These are phyloP conservation scores for Nylanderia fulva DNA, from an alignment of 1,140 invertebrate species.

Conservation along the genomic window DNA sequence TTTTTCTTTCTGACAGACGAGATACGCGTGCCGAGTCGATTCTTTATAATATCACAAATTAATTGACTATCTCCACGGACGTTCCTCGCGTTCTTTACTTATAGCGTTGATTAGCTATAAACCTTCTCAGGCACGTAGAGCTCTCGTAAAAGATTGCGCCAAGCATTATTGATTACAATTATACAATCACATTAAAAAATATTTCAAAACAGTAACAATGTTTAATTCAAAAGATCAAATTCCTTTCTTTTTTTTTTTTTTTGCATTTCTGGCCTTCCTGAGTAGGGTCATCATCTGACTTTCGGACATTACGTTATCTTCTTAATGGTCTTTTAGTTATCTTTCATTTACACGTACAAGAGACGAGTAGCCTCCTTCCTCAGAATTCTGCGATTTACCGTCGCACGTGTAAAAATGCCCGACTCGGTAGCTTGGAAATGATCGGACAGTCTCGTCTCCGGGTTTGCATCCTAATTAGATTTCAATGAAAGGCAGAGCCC, in stretches of 20 bases:
- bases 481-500: slow-evolving; percentile 80
- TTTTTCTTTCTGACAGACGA: neutral
- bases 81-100: slow-evolving; percentile 44
- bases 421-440: slow-evolving; percentile 74
- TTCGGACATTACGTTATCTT: neutral
- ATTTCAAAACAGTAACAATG: neutral
- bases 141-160: slow-evolving; percentile 16
- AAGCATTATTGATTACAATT: slow-evolving; percentile 4
- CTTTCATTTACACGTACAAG: neutral
- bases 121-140: slow-evolving; percentile 22
- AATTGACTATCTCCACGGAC: slow-evolving; percentile 48
- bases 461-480: slow-evolving; percentile 80
- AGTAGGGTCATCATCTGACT: neutral
- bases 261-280: neutral
- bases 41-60: slow-evolving; percentile 9
- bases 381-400: slow-evolving; percentile 59
- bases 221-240: neutral
- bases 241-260: slow-evolving; percentile 13
- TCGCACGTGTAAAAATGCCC: slow-evolving; percentile 78
- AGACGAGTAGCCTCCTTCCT: slow-evolving; percentile 29
- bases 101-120: slow-evolving; percentile 22
- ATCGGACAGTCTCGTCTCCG: slow-evolving; percentile 72
- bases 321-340: slow-evolving; percentile 1
- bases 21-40: neutral
- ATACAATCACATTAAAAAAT: neutral